Evolutionary conservation across 2,113 vertebrate species (phyloP).

Genomic region (Archocentrus centrarchus): DNA sequence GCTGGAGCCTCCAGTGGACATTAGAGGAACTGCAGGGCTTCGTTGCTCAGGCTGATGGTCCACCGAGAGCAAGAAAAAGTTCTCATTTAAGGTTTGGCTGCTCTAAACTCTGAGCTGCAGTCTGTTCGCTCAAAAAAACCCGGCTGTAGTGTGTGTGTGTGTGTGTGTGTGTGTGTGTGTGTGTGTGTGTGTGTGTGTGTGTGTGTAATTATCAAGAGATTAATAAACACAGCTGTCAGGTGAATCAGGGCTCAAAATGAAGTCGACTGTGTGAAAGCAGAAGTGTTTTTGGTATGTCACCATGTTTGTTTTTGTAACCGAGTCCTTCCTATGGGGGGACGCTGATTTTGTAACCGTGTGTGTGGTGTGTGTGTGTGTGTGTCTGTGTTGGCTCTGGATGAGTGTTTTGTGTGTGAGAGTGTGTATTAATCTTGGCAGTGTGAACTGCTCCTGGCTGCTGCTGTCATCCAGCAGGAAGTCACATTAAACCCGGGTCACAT

Average conservation of each 20-base stretch:
- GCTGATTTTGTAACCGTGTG: background rate
- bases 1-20: too few relatives aligned
- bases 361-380: slow-evolving; percentile 10
- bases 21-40: too few relatives aligned
- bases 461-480: slow-evolving; percentile 55
- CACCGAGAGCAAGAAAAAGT: too few relatives aligned
- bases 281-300: background rate
- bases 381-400: background rate
- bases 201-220: background rate
- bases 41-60: too few relatives aligned
- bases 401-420: background rate
- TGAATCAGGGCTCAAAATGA: slow-evolving; percentile 33
- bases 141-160: too few relatives aligned
- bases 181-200: background rate
- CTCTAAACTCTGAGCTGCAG: too few relatives aligned
- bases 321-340: slow-evolving; percentile 38
- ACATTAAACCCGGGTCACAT: slow-evolving; percentile 18
- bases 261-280: slow-evolving; percentile 14
- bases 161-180: background rate
- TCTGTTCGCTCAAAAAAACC: too few relatives aligned
- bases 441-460: slow-evolving; percentile 32
- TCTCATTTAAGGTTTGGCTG: too few relatives aligned
- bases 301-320: slow-evolving; percentile 39
- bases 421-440: slow-evolving; percentile 56
- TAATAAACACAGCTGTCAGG: slow-evolving; percentile 44